A percentile compares a stretch with the other conserved stretches of the same genome.
phyloP scores from a whole-genome alignment of 2,113 vertebrate species.

The Procapra przewalskii region DNA sequence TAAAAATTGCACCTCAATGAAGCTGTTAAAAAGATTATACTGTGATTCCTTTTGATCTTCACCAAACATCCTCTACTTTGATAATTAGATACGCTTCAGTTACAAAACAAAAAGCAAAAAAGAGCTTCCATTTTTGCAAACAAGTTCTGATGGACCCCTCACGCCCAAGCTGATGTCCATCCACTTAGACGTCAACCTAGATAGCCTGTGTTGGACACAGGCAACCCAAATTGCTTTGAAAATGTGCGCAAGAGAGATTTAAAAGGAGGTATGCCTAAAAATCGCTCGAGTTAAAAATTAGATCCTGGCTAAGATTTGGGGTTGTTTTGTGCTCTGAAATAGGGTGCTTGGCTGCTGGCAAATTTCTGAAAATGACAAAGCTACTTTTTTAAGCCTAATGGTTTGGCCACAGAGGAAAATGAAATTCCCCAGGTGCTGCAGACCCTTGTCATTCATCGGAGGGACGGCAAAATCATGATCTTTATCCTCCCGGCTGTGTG shows the following conservation, averaged over 20 bases:
- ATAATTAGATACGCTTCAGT: background rate
- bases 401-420: background rate
- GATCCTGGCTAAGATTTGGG: background rate
- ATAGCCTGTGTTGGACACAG: background rate
- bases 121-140: background rate
- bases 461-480: background rate
- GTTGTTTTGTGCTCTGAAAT: background rate
- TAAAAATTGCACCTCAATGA: background rate
- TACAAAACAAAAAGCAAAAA: background rate
- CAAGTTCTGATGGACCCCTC: background rate
- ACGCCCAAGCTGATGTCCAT: background rate
- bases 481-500: background rate
- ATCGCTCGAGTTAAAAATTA: background rate
- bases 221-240: background rate
- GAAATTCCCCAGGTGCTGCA: background rate
- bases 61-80: background rate
- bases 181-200: background rate
- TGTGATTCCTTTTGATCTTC: background rate
- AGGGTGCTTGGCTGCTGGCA: background rate
- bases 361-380: background rate
- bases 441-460: slow-evolving; percentile 1
- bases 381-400: background rate
- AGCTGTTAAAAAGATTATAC: background rate
- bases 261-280: background rate
- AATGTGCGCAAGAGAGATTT: background rate